phyloP scores from a whole-genome alignment of 2,113 vertebrate species.

The Struthio camelus region DNA sequence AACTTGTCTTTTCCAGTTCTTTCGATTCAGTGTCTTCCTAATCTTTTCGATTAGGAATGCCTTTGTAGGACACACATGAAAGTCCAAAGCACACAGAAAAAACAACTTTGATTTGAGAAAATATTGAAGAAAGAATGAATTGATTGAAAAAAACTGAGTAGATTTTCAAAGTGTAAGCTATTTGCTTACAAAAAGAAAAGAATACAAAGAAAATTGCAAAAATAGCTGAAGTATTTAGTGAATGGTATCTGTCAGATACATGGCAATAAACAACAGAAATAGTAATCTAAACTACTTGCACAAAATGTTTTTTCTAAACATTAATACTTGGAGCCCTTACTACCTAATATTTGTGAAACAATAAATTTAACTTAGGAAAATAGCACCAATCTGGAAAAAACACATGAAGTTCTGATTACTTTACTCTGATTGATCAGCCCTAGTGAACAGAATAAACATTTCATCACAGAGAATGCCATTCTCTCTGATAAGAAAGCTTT shows the following conservation, averaged over 20 bases:
- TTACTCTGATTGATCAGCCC: background rate
- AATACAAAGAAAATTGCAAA: background rate
- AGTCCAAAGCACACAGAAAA: background rate
- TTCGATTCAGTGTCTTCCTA: background rate
- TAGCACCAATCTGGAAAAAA: background rate
- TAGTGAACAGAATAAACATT: background rate
- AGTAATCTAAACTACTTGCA: background rate
- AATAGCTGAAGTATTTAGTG: background rate
- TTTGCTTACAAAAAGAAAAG: background rate
- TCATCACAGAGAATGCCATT: too few relatives aligned
- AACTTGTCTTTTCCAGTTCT: background rate
- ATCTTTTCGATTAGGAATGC: background rate
- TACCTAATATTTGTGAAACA: background rate
- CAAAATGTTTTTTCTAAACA: background rate
- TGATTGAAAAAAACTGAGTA: background rate
- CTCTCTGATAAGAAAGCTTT: background rate
- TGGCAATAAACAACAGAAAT: background rate
- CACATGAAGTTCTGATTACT: background rate
- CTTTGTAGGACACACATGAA: background rate
- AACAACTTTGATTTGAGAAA: background rate
- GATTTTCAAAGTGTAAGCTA: background rate
- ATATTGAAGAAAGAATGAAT: background rate
- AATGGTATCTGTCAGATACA: background rate
- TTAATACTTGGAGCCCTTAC: background rate
- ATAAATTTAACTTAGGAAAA: background rate